A percentile compares a stretch with the other conserved stretches of the same genome.
These are phyloP conservation scores for Rhodinocichla rosea DNA, from an alignment of 2,113 vertebrate species.

Conservation along the genomic window DNA sequence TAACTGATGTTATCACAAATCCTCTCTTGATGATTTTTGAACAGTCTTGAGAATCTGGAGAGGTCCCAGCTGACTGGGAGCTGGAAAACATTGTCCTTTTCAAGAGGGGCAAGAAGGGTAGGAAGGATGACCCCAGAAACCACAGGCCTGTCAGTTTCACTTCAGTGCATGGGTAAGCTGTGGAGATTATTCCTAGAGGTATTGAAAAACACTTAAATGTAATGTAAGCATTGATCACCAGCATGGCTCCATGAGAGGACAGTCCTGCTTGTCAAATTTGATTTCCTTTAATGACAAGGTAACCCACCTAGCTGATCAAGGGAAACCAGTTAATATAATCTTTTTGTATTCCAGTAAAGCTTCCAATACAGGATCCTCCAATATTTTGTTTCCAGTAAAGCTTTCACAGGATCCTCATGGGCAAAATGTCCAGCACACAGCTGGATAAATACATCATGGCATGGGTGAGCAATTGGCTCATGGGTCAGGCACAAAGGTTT, in stretches of 20 bases:
- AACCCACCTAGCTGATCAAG: not conserved
- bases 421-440: not conserved
- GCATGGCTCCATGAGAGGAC: not conserved
- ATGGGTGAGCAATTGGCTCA: not conserved
- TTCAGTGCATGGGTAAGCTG: not conserved
- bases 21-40: not conserved
- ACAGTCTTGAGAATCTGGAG: not conserved
- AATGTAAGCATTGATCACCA: not conserved
- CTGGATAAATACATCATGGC: not conserved
- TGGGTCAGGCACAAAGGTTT: rapidly evolving
- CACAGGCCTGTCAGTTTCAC: not conserved
- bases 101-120: not conserved
- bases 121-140: not conserved
- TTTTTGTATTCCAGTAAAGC: not conserved
- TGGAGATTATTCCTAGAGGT: not conserved
- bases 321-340: not conserved
- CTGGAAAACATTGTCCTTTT: not conserved
- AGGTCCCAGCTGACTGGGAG: not conserved
- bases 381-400: not conserved
- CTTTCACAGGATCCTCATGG: not conserved
- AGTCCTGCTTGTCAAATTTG: not conserved
- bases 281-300: not conserved
- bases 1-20: not conserved
- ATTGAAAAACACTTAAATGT: not conserved
- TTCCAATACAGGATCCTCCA: not conserved